Percentiles rank a stretch among this genome's conserved stretches.
Conservation (phyloP, 2,113 vertebrate species). For the Mormyrus iriodes region DNA sequence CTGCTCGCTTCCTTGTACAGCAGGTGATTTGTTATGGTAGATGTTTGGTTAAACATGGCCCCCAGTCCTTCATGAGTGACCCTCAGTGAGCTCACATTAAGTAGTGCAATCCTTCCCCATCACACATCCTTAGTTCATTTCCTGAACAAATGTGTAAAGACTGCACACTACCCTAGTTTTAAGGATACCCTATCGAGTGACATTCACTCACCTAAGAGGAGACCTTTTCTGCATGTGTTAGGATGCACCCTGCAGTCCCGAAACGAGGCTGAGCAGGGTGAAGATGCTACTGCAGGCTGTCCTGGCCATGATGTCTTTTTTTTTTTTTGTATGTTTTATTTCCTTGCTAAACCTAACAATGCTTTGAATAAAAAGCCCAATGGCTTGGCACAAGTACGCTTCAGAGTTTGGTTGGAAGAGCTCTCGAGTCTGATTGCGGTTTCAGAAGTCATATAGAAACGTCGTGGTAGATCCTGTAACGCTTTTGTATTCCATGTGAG, state of each 20-base stretch:
- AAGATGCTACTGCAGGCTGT: slow-evolving; percentile 10
- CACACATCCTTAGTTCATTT: slow-evolving; percentile 1
- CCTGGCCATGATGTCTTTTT: background rate
- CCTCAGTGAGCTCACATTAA: background rate
- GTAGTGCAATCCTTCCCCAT: background rate
- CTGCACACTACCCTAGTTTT: slow-evolving; percentile 24
- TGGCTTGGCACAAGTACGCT: slow-evolving; percentile 2
- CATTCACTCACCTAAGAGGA: slow-evolving; percentile 26
- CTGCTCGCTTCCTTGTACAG: background rate
- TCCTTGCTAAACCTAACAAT: slow-evolving; percentile 2
- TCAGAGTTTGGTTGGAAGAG: background rate
- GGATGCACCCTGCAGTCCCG: slow-evolving; percentile 17
- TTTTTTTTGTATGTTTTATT: background rate
- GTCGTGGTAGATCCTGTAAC: slow-evolving; percentile 13
- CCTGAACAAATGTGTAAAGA: slow-evolving; percentile 12
- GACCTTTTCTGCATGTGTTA: slow-evolving; percentile 6
- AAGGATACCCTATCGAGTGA: slow-evolving; percentile 27
- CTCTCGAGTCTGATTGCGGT: background rate
- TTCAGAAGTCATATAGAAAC: slow-evolving; percentile 11
- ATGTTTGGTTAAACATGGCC: slow-evolving; percentile 1
- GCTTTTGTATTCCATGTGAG: slow-evolving; percentile 20
- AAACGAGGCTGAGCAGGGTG: slow-evolving; percentile 17
- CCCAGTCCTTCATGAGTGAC: background rate
- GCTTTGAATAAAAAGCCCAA: slow-evolving; percentile 13
- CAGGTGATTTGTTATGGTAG: background rate